Base-by-base conservation (phyloP, 2,888 invertebrate genomes). In the Sarcophaga variegata region DNA sequence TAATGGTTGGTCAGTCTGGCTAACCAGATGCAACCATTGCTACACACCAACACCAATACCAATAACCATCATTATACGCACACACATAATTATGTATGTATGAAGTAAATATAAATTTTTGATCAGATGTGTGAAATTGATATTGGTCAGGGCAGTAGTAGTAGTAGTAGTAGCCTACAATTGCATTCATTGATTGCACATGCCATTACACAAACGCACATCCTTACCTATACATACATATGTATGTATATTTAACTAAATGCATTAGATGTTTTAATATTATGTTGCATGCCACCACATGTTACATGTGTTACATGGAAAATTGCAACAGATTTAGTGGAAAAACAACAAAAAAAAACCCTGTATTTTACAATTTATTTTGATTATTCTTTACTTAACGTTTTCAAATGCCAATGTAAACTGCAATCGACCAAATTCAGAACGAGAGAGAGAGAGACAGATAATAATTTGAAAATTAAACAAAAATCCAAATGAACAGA, bases 1-100 rank as follows among this genome's bases (percentile, higher is more conserved):
- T 72, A 83, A 72, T 83, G 77, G 47, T 49, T 66, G 72, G 83
- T 72, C 67, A 22, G 17, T 45, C n/a, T 66, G 76, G 60, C 67
- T 54, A 60, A 67, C 77, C 67, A 37, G 59, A 37, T 17, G 59
- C 66, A 77, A 60, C 67, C 67, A 77, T 20, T 77, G 59, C 64
- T 67, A 12, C n/a, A 45, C 17, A n/a, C 10, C 17, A 49, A 14
- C 49, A 49, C 14, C 22, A 6, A 49, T 2, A 47, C 14, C 27
- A 27, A 27, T 37, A 0, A 17, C 20, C 54, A 25, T n/a, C 14
- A 27, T 27, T 6, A 6, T 27, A 27, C 27, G 1, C 20, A 20
- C 20, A 71, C 27, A 64, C 27, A 49, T 54, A 75, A 64, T 64
- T 64, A 75, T 49, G 54, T 64, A 64, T 27, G 27, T 27, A 27